Evolutionary conservation across 2,113 vertebrate species (phyloP), one percentile per base, ranked within the genome.

Genomic region (Conger conger): DNA sequence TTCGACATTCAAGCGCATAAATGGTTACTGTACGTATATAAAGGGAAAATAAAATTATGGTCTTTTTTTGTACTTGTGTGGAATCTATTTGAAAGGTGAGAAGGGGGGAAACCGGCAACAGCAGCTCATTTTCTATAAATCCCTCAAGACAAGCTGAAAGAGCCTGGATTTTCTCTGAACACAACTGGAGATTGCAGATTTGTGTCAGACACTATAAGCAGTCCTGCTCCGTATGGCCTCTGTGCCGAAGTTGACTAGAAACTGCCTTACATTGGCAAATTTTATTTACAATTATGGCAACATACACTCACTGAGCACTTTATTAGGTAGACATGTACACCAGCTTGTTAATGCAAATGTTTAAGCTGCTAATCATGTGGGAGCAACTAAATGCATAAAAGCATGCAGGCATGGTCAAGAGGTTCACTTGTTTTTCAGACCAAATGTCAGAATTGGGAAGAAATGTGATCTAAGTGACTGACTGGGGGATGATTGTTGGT

Each of bases 61-160:
- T 60, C 16, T 79, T 79, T 38, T 27, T 33, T 73, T 73, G 6
- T 73, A 33, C 88, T 90, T 88, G 83, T 86, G 86, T 89, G 88
- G 89, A 85, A 82, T 90, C 88, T 81, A 87, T 87, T 63, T 92
- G 92, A 91, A 92, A 93, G 93, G 90, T 92, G 92, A 90, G 91
- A 92, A 90, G 89, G 88, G 86, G 88, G 88, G 90, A 88, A 89
- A 92, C 93, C 91, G 92, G 92, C 92, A 89, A 87, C 57, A 63
- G 89, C 93, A 91, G 93, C 92, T 88, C 91, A 92, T 92, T 92
- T 92, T 90, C 92, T 91, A 87, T 86, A 86, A 86, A 88, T 33
- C 87, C 89, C 90, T 89, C 89, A 89, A 82, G 89, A 83, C 83
- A 89, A 81, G 88, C 89, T 90, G 90, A 92, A 91, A 91, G 89